Conservation (phyloP, 2,113 vertebrate genomes). For the Xenus cinereus region DNA sequence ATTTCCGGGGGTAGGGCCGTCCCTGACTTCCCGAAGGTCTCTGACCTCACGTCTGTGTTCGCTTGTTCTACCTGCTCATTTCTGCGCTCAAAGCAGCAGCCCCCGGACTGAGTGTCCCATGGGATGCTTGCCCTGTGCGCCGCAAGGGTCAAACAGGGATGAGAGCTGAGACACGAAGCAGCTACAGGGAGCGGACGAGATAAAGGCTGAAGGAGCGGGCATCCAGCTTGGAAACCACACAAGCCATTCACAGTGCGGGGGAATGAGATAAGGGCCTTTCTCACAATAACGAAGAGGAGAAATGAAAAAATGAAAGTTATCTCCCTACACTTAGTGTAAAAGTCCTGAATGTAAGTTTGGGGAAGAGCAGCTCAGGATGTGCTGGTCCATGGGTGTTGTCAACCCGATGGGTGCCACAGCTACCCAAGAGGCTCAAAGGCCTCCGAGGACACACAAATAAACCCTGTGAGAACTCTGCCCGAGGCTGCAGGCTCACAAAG, state of each 20-base stretch:
- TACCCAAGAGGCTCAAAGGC: neutral
- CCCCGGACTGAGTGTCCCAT: rapidly evolving
- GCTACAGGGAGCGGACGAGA: neutral
- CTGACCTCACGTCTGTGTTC: neutral
- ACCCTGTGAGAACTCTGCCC: neutral
- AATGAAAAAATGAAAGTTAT: neutral
- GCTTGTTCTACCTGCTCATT: rapidly evolving
- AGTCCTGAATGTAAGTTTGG: neutral
- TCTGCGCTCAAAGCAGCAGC: neutral
- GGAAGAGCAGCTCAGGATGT: neutral
- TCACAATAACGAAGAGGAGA: neutral
- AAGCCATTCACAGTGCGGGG: neutral
- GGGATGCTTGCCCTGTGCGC: rapidly evolving
- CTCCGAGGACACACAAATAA: neutral
- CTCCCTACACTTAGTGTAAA: rapidly evolving
- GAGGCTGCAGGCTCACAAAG: neutral
- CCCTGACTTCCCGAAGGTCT: neutral
- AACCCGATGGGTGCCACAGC: neutral
- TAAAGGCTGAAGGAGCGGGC: neutral
- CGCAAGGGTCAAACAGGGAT: neutral
- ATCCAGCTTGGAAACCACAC: neutral
- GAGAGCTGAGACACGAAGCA: neutral
- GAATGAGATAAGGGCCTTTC: neutral
- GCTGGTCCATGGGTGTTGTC: rapidly evolving
- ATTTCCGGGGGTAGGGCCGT: rapidly evolving